phyloP scores from a whole-genome alignment of 2,797 vertebrate species.

The Tragopan temminckii region DNA sequence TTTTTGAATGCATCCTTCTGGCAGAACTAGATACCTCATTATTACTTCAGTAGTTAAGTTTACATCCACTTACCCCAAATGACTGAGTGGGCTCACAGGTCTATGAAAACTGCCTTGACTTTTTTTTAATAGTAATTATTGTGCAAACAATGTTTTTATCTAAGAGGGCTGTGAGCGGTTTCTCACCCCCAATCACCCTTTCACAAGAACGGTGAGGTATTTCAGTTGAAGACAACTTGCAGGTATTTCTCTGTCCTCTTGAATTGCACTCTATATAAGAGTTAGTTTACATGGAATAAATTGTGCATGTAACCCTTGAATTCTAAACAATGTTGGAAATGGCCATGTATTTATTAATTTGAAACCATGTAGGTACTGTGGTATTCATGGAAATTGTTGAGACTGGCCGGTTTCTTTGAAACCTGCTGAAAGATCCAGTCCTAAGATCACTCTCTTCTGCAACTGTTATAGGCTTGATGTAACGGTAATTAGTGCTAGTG shows the following conservation, averaged over 20 bases:
- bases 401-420: not conserved
- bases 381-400: not conserved
- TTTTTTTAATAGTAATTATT: not conserved
- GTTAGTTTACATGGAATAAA: not conserved
- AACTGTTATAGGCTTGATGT: not conserved
- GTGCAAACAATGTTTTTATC: not conserved
- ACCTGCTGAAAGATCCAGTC: not conserved
- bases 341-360: not conserved
- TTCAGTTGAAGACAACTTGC: not conserved
- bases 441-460: not conserved
- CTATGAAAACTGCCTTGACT: not conserved
- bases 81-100: not conserved
- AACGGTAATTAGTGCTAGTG: not conserved
- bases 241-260: not conserved
- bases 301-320: not conserved
- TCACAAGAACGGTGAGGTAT: not conserved
- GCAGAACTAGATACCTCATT: not conserved
- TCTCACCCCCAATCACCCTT: not conserved
- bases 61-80: not conserved
- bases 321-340: not conserved
- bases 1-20: not conserved
- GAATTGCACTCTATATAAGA: not conserved
- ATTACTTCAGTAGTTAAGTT: not conserved
- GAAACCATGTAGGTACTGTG: fast-evolving
- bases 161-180: not conserved